phyloP scores from a whole-genome alignment of 2,888 invertebrate genomes.

The Drosophila quinaria region DNA sequence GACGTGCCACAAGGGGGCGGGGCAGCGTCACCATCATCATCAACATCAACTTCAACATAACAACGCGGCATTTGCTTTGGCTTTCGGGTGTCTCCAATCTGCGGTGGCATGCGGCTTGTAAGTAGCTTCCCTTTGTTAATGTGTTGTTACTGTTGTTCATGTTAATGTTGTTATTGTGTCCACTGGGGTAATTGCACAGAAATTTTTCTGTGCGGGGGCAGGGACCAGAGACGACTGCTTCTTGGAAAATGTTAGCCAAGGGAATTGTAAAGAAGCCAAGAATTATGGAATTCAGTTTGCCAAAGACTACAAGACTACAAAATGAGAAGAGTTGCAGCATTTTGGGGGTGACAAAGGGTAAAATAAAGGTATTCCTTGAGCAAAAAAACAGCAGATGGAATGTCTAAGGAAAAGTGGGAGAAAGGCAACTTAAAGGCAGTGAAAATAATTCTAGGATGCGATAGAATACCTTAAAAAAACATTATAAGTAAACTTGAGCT shows the following conservation, averaged over 20 bases:
- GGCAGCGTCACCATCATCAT: constrained; percentile 36
- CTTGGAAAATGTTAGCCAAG: constrained; percentile 71
- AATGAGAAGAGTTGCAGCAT: constrained; percentile 22
- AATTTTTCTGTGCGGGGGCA: neutral
- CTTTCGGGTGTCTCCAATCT: constrained; percentile 57
- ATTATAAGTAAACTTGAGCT: neutral
- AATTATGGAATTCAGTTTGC: constrained; percentile 59
- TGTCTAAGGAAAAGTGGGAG: neutral
- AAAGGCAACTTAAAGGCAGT: neutral
- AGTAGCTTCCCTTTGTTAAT: constrained; percentile 70
- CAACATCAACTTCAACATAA: constrained; percentile 31
- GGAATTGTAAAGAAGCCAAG: constrained; percentile 62
- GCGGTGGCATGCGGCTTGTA: constrained; percentile 76
- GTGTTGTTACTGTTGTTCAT: constrained; percentile 44
- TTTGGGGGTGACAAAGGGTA: constrained; percentile 10
- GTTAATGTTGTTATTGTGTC: constrained; percentile 62
- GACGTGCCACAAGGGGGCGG: constrained; percentile 46
- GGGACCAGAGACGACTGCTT: constrained; percentile 33
- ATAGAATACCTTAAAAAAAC: neutral
- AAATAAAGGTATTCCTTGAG: neutral
- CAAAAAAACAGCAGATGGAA: constrained; percentile 1
- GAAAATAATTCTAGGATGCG: neutral
- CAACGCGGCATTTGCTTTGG: constrained; percentile 50
- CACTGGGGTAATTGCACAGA: constrained; percentile 27
- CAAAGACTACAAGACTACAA: constrained; percentile 5